Evolutionary conservation across 2,113 vertebrate species (phyloP).

Genomic region (Eolophus roseicapilla): DNA sequence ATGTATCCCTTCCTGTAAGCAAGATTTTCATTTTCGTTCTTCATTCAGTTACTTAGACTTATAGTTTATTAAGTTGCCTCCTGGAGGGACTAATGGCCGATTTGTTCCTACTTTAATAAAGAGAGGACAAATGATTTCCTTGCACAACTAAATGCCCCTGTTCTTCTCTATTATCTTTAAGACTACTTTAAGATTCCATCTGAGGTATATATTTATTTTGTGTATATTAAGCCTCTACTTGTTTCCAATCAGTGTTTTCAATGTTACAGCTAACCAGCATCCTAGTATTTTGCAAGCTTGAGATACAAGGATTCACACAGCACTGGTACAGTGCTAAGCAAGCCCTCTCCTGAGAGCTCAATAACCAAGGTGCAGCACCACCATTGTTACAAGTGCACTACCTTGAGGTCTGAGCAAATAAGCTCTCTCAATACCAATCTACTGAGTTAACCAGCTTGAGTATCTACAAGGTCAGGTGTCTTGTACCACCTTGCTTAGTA

Average conservation of each 20-base stretch:
- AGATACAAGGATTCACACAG: not conserved
- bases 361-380: accelerated
- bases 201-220: not conserved
- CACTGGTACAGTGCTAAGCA: not conserved
- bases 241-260: not conserved
- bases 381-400: accelerated
- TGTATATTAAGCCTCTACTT: accelerated
- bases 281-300: accelerated
- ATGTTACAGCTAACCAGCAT: accelerated
- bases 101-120: not conserved
- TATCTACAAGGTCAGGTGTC: too few species aligned
- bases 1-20: not conserved
- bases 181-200: not conserved
- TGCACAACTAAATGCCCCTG: not conserved
- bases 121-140: not conserved
- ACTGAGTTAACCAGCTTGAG: not conserved
- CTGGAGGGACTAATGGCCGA: not conserved
- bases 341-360: not conserved
- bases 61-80: not conserved
- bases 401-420: not conserved
- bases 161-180: not conserved
- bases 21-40: not conserved
- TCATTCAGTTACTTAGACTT: not conserved
- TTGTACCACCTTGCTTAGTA: not conserved
- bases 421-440: too few species aligned